phyloP scores from a whole-genome alignment of 2,888 invertebrate genomes.

The Oxyscelio sp. region DNA sequence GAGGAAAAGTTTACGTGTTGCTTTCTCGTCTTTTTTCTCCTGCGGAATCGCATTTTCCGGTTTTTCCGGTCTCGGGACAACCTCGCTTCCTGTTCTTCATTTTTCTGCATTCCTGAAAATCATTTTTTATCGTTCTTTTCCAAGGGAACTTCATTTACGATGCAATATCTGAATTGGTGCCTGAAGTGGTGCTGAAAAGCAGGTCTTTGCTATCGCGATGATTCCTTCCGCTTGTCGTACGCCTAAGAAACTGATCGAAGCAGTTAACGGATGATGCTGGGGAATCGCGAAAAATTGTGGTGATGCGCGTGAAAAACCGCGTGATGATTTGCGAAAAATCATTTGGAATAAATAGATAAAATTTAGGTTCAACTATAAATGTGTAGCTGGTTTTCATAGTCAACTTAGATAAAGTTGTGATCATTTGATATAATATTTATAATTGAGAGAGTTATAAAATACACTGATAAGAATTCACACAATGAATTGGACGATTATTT shows the following conservation, averaged over 20 bases:
- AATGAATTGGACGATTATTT: too few relatives aligned
- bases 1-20: conserved; percentile 21
- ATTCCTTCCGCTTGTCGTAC: conserved; percentile 45
- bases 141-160: conserved; percentile 54
- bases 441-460: too few relatives aligned
- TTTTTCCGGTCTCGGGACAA: conserved; percentile 48
- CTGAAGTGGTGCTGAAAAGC: conserved; percentile 57
- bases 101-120: conserved; percentile 35
- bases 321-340: too few relatives aligned
- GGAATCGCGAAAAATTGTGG: too few relatives aligned
- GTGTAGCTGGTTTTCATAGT: too few relatives aligned
- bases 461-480: too few relatives aligned
- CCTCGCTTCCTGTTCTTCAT: conserved; percentile 41
- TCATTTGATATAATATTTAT: too few relatives aligned
- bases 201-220: conserved; percentile 54
- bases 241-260: conserved; percentile 50
- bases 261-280: too few relatives aligned
- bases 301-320: too few relatives aligned
- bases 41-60: conserved; percentile 32
- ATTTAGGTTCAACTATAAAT: too few relatives aligned
- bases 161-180: conserved; percentile 38
- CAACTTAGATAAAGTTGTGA: too few relatives aligned
- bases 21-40: neutral
- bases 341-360: too few relatives aligned
- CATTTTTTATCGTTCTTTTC: conserved; percentile 20